A percentile compares a stretch with the other conserved stretches of the same genome.
Evolutionary conservation across 2,888 invertebrate species (phyloP).

Genomic region (Oscheius sp.): DNA sequence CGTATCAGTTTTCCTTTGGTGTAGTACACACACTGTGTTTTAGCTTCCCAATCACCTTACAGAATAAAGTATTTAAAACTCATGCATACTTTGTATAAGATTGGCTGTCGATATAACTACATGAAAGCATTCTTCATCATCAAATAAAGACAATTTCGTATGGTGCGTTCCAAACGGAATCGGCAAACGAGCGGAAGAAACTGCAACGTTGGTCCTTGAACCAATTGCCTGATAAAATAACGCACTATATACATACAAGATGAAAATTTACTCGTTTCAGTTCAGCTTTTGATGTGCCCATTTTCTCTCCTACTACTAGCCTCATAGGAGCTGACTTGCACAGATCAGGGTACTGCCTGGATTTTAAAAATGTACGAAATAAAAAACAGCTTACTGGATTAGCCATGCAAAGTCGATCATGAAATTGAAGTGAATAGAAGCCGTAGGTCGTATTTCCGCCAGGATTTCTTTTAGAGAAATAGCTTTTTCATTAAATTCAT

Average conservation of each 20-base stretch:
- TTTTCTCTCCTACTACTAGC: slow-evolving; percentile 51
- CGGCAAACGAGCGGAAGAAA: slow-evolving; percentile 47
- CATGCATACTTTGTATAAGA: slow-evolving; percentile 40
- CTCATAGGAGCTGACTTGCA: slow-evolving; percentile 45
- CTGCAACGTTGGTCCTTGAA: slow-evolving; percentile 37
- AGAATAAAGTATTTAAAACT: not conserved
- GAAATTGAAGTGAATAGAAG: slow-evolving; percentile 65
- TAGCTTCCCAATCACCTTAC: slow-evolving; percentile 61
- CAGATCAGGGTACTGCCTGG: slow-evolving; percentile 49
- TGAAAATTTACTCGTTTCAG: not conserved
- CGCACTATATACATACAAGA: not conserved
- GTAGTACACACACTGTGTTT: slow-evolving; percentile 66
- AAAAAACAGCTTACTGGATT: slow-evolving; percentile 18
- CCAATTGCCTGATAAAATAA: slow-evolving; percentile 3
- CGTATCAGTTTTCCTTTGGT: slow-evolving; percentile 29
- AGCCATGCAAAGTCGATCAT: slow-evolving; percentile 61
- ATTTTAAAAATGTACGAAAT: too few species aligned
- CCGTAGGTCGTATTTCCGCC: slow-evolving; percentile 49
- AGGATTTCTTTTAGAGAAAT: slow-evolving; percentile 54
- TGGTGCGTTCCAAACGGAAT: slow-evolving; percentile 67
- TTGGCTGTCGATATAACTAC: slow-evolving; percentile 66
- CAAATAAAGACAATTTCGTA: slow-evolving; percentile 64
- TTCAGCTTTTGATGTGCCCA: slow-evolving; percentile 27
- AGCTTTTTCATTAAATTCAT: slow-evolving; percentile 40
- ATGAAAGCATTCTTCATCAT: slow-evolving; percentile 55